These are phyloP conservation scores for Ceratitis capitata DNA, from an alignment of 1,140 invertebrate genomes.

Conservation along the genomic window DNA sequence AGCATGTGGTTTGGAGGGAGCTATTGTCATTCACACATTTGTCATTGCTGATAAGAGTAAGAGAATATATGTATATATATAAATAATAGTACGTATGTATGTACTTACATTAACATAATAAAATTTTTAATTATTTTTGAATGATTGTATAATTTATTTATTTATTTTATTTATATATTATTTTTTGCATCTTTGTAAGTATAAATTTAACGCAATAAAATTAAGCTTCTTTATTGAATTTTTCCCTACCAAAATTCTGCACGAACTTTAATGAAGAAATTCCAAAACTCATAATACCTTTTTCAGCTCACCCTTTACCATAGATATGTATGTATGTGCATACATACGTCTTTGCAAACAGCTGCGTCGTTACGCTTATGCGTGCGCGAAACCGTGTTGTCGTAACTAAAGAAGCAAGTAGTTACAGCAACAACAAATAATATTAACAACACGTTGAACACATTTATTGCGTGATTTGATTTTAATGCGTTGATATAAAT, in stretches of 20 bases:
- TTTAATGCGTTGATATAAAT: conserved; percentile 37
- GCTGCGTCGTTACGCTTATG: neutral
- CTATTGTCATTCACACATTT: neutral
- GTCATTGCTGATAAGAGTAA: neutral
- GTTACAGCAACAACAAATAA: neutral
- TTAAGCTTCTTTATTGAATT: too few species aligned
- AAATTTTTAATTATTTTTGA: too few species aligned
- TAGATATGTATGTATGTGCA: too few species aligned
- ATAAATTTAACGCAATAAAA: too few species aligned
- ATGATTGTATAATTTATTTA: too few species aligned
- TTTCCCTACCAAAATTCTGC: neutral
- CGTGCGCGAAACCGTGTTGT: neutral
- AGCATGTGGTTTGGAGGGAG: neutral
- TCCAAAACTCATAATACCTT: neutral
- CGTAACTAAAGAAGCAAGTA: neutral
- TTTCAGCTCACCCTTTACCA: too few species aligned
- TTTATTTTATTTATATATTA: too few species aligned
- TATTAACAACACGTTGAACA: conserved; percentile 32
- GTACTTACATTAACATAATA: too few species aligned
- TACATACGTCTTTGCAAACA: neutral
- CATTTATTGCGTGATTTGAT: conserved; percentile 41
- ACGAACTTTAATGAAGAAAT: neutral
- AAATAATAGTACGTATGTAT: neutral
- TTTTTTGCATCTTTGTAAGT: too few species aligned
- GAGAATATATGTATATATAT: neutral